Conservation (phyloP, 2,797 vertebrate genomes). For the Cossypha niveicapilla region DNA sequence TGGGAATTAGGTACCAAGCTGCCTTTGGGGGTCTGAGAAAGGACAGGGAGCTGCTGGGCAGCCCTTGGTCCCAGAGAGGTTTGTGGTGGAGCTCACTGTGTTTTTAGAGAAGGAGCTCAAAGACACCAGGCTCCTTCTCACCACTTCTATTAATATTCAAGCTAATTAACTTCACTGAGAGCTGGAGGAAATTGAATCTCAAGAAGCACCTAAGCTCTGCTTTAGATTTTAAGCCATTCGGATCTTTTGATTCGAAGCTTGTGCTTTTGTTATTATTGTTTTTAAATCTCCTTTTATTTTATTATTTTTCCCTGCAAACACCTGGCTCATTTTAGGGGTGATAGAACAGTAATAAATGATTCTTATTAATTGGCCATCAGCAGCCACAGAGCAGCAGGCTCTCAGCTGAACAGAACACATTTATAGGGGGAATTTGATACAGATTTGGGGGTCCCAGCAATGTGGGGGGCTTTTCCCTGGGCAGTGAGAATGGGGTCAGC, state of each 20-base stretch:
- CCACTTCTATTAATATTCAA: conserved; percentile 23
- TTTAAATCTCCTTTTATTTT: not conserved
- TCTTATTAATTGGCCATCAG: conserved; percentile 6
- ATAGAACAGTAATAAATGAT: conserved; percentile 1
- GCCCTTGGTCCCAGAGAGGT: rapidly evolving
- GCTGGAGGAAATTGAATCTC: conserved; percentile 47
- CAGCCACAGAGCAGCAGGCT: conserved; percentile 1
- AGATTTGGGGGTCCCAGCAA: not conserved
- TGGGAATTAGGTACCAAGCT: rapidly evolving
- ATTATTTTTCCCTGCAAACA: not conserved
- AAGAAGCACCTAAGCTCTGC: conserved; percentile 9
- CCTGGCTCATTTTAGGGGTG: not conserved
- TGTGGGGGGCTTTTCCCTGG: not conserved
- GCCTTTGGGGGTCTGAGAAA: not conserved
- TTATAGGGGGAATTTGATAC: not conserved
- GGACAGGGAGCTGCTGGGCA: not conserved
- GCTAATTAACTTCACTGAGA: conserved; percentile 26
- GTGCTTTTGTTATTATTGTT: conserved; percentile 26
- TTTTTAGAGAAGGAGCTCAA: not conserved
- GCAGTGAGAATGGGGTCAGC: not conserved
- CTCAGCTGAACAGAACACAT: not conserved
- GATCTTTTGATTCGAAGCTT: not conserved
- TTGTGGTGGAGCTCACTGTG: not conserved
- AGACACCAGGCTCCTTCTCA: not conserved
- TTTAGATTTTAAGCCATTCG: not conserved